Conservation (phyloP, 2,113 vertebrate species). For the Antechinus flavipes region DNA sequence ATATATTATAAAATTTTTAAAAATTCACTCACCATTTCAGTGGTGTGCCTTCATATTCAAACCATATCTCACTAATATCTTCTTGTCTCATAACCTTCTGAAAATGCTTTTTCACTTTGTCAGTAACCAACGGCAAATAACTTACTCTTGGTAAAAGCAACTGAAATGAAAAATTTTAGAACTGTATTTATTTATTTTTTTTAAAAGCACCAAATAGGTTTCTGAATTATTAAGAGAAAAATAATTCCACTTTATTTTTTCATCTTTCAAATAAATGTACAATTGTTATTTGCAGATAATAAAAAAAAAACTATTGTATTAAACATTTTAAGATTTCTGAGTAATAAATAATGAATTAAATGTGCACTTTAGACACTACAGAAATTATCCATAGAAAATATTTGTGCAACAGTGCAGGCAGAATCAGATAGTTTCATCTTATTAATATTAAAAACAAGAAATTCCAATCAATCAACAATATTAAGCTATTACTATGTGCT, state of each 20-base stretch:
- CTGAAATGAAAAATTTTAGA: conserved; percentile 84
- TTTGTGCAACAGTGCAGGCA: conserved; percentile 27
- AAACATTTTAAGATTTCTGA: conserved; percentile 51
- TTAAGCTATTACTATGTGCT: neutral
- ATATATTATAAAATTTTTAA: conserved; percentile 56
- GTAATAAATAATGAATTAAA: conserved; percentile 36
- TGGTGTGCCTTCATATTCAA: conserved; percentile 97
- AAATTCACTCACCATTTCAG: conserved; percentile 94
- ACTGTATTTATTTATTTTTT: conserved; percentile 57
- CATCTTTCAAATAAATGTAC: conserved; percentile 35
- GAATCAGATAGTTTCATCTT: neutral
- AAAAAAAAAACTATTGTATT: conserved; percentile 29
- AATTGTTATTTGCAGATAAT: conserved; percentile 56
- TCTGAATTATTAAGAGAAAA: conserved; percentile 55
- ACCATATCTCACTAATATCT: conserved; percentile 98
- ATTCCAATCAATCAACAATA: neutral
- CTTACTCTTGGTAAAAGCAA: conserved; percentile 97
- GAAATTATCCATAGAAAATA: neutral
- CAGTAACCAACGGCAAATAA: conserved; percentile 97
- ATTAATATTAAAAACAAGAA: neutral
- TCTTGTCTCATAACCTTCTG: conserved; percentile 96
- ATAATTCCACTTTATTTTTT: conserved; percentile 8
- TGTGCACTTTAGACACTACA: conserved; percentile 33
- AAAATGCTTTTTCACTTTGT: conserved; percentile 99
- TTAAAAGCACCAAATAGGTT: conserved; percentile 29